Percentiles rank a stretch among this genome's conserved stretches.
phyloP scores from a whole-genome alignment of 92 coral and sea anemone species.

The Meandrina meandrites region DNA sequence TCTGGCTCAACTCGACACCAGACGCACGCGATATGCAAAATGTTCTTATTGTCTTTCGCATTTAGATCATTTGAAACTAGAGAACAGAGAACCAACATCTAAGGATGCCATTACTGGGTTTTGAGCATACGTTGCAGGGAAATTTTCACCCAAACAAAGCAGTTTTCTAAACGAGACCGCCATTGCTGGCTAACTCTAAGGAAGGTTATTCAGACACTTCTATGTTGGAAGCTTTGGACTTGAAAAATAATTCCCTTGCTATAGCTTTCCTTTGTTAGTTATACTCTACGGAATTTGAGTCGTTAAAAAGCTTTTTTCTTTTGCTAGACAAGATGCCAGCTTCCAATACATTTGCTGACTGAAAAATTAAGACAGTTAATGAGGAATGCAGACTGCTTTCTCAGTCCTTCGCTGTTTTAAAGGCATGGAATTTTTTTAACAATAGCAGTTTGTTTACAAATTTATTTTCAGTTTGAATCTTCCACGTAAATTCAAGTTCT shows the following conservation, averaged over 20 bases:
- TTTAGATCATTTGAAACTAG: neutral
- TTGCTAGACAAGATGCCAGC: neutral
- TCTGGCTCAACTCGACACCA: neutral
- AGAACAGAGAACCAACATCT: neutral
- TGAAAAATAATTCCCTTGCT: neutral
- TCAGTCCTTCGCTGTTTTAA: neutral
- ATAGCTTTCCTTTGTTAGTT: neutral
- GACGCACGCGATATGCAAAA: slow-evolving; percentile 12
- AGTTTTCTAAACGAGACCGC: neutral
- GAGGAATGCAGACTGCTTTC: neutral
- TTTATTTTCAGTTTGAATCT: neutral
- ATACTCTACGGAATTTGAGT: neutral
- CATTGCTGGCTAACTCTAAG: neutral
- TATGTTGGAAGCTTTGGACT: neutral
- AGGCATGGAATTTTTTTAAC: neutral
- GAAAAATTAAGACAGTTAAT: neutral
- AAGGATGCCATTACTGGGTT: neutral
- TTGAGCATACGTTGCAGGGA: neutral
- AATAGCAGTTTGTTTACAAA: neutral
- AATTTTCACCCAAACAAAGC: neutral
- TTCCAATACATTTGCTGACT: neutral
- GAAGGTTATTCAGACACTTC: neutral
- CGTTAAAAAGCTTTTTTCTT: neutral
- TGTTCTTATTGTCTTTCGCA: no score
- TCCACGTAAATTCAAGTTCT: neutral